phyloP scores from a whole-genome alignment of 2,888 invertebrate species.

The Nomada ferruginata region DNA sequence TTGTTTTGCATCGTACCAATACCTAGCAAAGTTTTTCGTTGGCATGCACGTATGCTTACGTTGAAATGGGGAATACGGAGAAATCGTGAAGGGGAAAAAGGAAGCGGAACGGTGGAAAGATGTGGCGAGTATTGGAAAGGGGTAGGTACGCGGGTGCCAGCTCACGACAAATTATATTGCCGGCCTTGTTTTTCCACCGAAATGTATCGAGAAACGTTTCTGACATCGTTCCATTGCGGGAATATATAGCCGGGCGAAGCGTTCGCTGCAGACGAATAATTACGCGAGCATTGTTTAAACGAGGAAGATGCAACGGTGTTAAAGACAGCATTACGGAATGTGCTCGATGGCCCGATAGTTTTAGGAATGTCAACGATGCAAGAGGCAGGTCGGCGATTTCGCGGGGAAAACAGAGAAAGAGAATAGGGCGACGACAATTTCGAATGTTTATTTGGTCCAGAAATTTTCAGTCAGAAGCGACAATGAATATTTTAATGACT shows the following conservation, averaged over 20 bases:
- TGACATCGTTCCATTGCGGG: not conserved
- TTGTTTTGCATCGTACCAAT: slow-evolving; percentile 63
- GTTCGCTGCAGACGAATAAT: no score
- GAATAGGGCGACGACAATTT: slow-evolving; percentile 45
- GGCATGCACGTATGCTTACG: slow-evolving; percentile 46
- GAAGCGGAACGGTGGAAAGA: slow-evolving; percentile 12
- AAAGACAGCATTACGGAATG: not conserved
- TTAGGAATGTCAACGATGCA: slow-evolving; percentile 15
- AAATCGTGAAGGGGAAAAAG: slow-evolving; percentile 35
- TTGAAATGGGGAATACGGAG: slow-evolving; percentile 11
- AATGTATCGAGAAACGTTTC: slow-evolving; percentile 16
- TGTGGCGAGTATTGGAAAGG: slow-evolving; percentile 34
- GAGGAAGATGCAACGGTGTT: not conserved
- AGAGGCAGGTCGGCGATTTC: slow-evolving; percentile 11
- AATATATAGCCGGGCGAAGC: not conserved
- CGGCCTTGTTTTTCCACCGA: slow-evolving; percentile 16
- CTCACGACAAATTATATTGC: slow-evolving; percentile 52
- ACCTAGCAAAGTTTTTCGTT: slow-evolving; percentile 60
- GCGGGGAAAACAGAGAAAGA: not conserved
- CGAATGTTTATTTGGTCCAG: slow-evolving; percentile 66
- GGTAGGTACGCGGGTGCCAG: slow-evolving; percentile 40
- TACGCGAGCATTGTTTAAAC: not conserved
- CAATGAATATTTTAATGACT: slow-evolving; percentile 74
- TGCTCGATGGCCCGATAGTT: not conserved
- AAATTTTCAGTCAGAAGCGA: slow-evolving; percentile 63